Percentiles rank a stretch among this genome's conserved stretches.
Evolutionary conservation across 2,113 vertebrate species (phyloP).

Genomic region (Acrocephalus arundinaceus): DNA sequence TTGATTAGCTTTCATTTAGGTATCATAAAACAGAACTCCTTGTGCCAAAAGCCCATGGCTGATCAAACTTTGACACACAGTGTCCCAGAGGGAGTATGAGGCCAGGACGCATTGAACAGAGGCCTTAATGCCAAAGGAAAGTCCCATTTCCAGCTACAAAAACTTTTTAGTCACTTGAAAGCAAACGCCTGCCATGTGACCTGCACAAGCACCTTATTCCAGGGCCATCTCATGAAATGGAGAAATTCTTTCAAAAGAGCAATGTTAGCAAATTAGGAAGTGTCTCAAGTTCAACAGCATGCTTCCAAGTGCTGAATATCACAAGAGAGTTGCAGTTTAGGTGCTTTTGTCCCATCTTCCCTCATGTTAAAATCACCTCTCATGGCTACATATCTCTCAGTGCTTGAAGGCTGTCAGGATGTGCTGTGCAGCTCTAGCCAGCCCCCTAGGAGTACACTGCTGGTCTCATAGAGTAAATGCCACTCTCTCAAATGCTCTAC

Average conservation of each 20-base stretch:
- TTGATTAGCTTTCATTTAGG: not conserved
- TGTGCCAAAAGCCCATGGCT: not conserved
- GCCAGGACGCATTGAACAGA: not conserved
- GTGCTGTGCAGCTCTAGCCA: not conserved
- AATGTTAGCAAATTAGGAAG: not conserved
- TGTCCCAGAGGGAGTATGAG: not conserved
- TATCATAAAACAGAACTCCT: not conserved
- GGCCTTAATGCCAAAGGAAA: not conserved
- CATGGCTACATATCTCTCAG: accelerated
- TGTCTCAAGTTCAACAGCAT: not conserved
- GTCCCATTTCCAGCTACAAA: not conserved
- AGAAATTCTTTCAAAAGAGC: not conserved
- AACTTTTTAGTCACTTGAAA: not conserved
- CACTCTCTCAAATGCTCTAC: not conserved
- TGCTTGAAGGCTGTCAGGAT: not conserved
- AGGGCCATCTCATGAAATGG: not conserved
- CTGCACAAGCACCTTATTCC: not conserved
- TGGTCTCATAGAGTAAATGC: not conserved
- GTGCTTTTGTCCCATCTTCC: not conserved
- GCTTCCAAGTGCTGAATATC: not conserved
- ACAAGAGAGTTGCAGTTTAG: not conserved
- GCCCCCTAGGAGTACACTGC: not conserved
- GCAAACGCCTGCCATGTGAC: not conserved
- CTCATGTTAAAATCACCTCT: not conserved
- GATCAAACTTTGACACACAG: accelerated